A percentile compares a stretch with the other conserved stretches of the same genome.
phyloP scores from a whole-genome alignment of 1,140 invertebrate species.

The Atta colombica region DNA sequence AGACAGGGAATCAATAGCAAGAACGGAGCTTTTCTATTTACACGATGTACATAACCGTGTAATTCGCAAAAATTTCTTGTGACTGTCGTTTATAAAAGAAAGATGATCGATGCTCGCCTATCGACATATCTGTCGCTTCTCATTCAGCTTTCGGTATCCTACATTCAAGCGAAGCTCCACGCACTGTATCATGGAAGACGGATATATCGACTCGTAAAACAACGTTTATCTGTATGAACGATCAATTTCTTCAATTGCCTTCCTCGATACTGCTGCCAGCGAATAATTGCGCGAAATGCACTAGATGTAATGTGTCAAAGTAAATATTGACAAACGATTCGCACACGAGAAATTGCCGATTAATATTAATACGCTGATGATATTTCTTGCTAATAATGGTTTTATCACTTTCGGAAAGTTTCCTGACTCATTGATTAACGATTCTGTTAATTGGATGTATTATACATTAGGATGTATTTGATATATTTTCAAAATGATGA shows the following conservation, averaged over 20 bases:
- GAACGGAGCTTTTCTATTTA: neutral
- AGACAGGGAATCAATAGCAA: constrained; percentile 17
- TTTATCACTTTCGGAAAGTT: neutral
- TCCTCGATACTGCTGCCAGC: neutral
- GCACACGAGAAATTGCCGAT: constrained; percentile 4
- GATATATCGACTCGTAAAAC: neutral
- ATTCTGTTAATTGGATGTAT: constrained; percentile 7
- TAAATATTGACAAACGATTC: constrained; percentile 72
- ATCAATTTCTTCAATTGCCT: constrained; percentile 36
- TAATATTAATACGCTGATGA: constrained; percentile 67
- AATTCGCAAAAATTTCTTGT: constrained; percentile 21
- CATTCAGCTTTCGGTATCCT: neutral
- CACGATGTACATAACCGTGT: neutral
- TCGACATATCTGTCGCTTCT: constrained; percentile 13
- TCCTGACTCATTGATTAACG: constrained; percentile 16
- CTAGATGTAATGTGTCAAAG: constrained; percentile 27
- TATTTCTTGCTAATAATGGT: constrained; percentile 61
- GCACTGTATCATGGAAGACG: neutral
- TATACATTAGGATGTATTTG: no score
- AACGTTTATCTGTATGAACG: neutral
- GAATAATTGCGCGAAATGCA: constrained; percentile 20
- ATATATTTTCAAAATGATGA: no score
- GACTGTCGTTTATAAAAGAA: neutral
- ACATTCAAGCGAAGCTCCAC: neutral
- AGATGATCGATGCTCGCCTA: neutral